phyloP scores from a whole-genome alignment of 2,113 vertebrate genomes.

The Anseranas semipalmata region DNA sequence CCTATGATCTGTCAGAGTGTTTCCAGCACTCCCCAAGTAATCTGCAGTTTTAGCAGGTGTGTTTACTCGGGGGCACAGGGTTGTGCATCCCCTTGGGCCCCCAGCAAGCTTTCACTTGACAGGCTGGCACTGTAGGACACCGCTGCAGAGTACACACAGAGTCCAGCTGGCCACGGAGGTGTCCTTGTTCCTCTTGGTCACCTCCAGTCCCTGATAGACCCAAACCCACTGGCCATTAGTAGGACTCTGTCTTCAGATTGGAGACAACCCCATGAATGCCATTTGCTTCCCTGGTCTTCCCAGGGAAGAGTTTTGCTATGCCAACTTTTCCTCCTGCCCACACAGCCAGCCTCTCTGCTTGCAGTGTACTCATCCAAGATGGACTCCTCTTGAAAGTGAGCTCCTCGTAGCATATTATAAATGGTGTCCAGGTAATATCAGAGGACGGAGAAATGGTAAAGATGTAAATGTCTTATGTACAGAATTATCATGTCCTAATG shows the following conservation, averaged over 20 bases:
- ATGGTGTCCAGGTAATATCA: neutral
- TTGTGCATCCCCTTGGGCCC: neutral
- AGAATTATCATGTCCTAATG: neutral
- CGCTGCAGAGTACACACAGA: neutral
- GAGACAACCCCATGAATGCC: neutral
- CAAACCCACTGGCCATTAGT: neutral
- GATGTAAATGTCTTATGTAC: neutral
- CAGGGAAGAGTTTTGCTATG: neutral
- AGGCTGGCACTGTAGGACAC: neutral
- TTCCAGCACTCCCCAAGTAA: neutral
- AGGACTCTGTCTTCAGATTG: neutral
- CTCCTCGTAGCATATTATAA: neutral
- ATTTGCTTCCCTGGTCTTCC: neutral
- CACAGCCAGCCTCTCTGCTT: rapidly evolving
- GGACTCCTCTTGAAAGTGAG: neutral
- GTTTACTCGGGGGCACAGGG: neutral
- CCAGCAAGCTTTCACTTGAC: neutral
- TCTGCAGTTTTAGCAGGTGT: neutral
- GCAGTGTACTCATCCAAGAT: rapidly evolving
- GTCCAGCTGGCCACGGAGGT: rapidly evolving
- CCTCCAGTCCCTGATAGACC: neutral
- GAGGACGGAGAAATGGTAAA: neutral
- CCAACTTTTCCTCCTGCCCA: neutral
- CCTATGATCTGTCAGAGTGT: neutral
- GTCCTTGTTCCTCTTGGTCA: neutral